phyloP scores from a whole-genome alignment of 2,797 vertebrate species.

The Tarsius wallacei region DNA sequence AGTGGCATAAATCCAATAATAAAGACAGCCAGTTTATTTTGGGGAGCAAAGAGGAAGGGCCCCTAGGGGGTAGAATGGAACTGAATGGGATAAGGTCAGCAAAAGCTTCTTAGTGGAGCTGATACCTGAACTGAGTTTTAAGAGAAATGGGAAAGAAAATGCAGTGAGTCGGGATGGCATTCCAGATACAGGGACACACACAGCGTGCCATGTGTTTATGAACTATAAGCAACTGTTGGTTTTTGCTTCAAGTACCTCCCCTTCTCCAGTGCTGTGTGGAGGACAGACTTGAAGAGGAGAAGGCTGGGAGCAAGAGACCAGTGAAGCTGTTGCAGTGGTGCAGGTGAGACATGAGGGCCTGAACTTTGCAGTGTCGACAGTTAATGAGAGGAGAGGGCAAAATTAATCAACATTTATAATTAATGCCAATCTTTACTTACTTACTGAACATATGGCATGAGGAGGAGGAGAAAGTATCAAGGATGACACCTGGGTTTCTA shows the following conservation, averaged over 20 bases:
- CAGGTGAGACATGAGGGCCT: neutral
- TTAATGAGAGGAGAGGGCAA: neutral
- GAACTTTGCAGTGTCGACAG: neutral
- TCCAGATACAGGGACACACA: neutral
- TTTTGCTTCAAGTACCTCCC: neutral
- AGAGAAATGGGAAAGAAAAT: neutral
- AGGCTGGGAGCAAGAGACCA: neutral
- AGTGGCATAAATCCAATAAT: neutral
- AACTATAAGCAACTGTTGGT: neutral
- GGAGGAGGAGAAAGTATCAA: neutral
- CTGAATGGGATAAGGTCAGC: neutral
- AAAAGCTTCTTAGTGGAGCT: neutral
- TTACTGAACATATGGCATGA: neutral
- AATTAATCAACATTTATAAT: neutral
- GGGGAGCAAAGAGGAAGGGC: neutral
- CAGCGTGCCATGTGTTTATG: neutral
- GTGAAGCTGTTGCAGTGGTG: neutral
- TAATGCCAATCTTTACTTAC: neutral
- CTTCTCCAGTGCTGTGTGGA: neutral
- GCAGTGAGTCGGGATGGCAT: neutral
- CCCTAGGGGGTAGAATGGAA: neutral
- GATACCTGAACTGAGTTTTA: neutral
- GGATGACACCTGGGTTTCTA: neutral
- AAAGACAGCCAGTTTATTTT: neutral
- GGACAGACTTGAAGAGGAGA: neutral